Conservation (phyloP, 2,888 invertebrate genomes). For the Melieria picta region DNA sequence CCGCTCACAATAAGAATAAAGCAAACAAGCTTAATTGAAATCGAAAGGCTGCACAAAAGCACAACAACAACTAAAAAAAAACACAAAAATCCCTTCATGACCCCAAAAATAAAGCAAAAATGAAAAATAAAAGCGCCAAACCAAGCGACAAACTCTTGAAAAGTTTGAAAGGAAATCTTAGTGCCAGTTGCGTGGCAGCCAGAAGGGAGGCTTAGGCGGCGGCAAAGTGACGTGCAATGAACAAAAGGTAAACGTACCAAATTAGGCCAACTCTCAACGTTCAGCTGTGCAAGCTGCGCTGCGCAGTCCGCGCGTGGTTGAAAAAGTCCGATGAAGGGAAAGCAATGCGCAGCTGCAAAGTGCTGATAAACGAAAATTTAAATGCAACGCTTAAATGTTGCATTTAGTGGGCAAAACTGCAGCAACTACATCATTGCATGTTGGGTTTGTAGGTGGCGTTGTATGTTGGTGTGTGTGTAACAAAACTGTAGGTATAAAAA, state of each 20-base stretch:
- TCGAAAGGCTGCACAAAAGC: conserved; percentile 18
- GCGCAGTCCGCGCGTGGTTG: too few species aligned
- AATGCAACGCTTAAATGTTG: conserved; percentile 21
- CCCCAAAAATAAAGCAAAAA: conserved; percentile 19
- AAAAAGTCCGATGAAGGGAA: neutral
- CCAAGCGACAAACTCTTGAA: neutral
- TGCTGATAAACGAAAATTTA: conserved; percentile 24
- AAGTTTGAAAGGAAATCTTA: conserved; percentile 21
- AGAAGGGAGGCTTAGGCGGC: conserved; percentile 9
- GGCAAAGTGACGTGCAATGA: neutral
- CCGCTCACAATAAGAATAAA: conserved; percentile 7
- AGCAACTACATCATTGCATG: neutral
- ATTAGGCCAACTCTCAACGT: too few species aligned
- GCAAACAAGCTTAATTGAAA: conserved; percentile 33
- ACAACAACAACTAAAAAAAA: conserved; percentile 1
- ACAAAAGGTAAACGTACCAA: neutral
- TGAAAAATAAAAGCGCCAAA: neutral
- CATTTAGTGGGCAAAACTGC: conserved; percentile 5
- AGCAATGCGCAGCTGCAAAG: neutral
- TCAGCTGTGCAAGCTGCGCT: neutral
- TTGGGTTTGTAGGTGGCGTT: too few species aligned
- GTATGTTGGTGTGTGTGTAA: too few species aligned
- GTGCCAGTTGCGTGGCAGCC: conserved; percentile 1
- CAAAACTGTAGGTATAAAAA: neutral
- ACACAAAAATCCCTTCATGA: conserved; percentile 13